These are phyloP conservation scores for Epinephelus malabaricus DNA, from an alignment of 2,797 vertebrate species.

Conservation along the genomic window DNA sequence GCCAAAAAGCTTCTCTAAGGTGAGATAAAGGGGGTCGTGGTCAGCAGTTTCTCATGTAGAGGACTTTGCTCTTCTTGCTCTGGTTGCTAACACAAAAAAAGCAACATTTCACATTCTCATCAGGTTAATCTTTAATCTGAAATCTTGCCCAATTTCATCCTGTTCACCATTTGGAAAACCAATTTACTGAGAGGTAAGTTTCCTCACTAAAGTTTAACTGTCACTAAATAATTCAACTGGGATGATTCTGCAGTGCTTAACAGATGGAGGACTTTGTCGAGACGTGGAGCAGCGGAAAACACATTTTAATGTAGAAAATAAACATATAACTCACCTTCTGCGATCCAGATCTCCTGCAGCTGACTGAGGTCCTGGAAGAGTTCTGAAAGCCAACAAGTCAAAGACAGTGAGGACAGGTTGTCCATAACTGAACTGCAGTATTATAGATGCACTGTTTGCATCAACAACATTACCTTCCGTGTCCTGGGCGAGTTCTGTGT, in stretches of 20 bases:
- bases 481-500: constrained; percentile 95
- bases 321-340: constrained; percentile 90
- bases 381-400: constrained; percentile 80
- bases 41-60: constrained; percentile 48
- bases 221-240: too few species aligned
- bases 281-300: too few species aligned
- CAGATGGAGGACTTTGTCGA: too few species aligned
- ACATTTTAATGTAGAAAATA: neutral
- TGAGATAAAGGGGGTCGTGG: neutral
- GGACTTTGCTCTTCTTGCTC: constrained; percentile 66
- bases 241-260: too few species aligned
- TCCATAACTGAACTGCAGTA: too few species aligned
- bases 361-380: constrained; percentile 98
- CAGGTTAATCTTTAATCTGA: constrained; percentile 66
- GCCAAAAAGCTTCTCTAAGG: neutral
- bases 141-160: constrained; percentile 25
- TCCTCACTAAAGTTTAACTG: too few species aligned
- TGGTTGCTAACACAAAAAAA: constrained; percentile 32
- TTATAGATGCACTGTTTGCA: too few species aligned
- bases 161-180: neutral
- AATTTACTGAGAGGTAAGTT: too few species aligned
- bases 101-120: constrained; percentile 40
- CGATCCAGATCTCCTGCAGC: constrained; percentile 98
- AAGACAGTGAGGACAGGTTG: neutral
- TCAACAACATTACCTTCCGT: constrained; percentile 90